Evolutionary conservation across 92 coral and sea anemone genomes (phyloP), one percentile per base, ranked within the genome.

Genomic region (Montipora capitata): DNA sequence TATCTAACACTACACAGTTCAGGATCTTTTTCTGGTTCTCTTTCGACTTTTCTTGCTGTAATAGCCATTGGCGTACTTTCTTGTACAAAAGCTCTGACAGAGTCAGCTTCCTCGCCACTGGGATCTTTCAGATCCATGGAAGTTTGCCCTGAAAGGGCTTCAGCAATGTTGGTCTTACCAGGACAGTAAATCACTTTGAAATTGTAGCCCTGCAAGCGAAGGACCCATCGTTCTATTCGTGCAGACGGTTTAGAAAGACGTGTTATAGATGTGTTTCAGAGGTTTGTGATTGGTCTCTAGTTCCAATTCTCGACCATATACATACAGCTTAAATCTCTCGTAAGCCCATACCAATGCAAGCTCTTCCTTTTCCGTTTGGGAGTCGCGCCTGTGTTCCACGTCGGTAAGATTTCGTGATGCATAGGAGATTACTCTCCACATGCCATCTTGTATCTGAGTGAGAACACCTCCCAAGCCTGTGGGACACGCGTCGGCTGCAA

Each of bases 401-500:
- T 91, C 92, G 4, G 89, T 87, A 12, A 87, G 89, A 52, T 77
- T 87, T 62, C 80, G 40, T 4, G 91, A 86, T 66, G 91, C 88
- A 76, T 81, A 68, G 58, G 89, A 81, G 58, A 91, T 67, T 17
- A 82, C 83, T 64, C 92, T 91, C 91, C 94, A 87, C 63, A 13
- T 27, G 4, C 68, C 88, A 43, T 70, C 78, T 58, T 88, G 92
- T 4, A 87, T 61, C 72, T 92, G 90, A 27, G 90, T 77, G 8
- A 92, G 74, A 17, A 83, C 92, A 10, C 80, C 87, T 65, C 90
- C 95, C 3, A 83, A 51, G 7, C 88, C 95, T 20, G 56, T 64
- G 9, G 95, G 90, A 35, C 92, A 87, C 20, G 90, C 84, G 54
- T 92, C 90, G 4, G 92, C 92, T 8, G 83, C 92, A 52, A 87